Evolutionary conservation across 53 echinoderm and acorn worm genomes (phyloP).

Genomic region (Glandiceps talaboti): DNA sequence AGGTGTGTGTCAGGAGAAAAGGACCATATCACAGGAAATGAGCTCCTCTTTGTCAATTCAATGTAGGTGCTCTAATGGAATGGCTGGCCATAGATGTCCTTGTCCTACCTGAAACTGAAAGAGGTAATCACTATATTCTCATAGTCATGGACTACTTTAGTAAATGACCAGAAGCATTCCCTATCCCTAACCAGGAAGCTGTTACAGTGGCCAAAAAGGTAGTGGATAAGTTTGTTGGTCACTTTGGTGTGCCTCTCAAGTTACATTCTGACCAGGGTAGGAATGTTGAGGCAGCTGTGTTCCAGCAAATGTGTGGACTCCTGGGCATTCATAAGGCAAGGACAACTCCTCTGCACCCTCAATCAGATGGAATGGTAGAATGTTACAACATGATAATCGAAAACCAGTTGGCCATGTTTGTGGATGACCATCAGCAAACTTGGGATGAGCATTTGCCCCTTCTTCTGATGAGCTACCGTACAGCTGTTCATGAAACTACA

Average conservation of each 20-base stretch:
- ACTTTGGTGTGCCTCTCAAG: neutral
- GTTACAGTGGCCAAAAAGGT: neutral
- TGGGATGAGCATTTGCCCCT: neutral
- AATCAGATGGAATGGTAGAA: neutral
- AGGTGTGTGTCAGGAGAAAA: constrained; percentile 17
- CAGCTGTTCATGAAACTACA: neutral
- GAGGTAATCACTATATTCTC: neutral
- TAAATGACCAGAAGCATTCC: neutral
- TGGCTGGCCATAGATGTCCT: neutral
- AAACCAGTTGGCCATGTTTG: neutral
- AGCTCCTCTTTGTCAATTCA: constrained; percentile 22
- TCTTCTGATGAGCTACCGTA: neutral
- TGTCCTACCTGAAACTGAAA: neutral
- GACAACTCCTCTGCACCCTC: neutral
- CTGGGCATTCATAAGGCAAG: neutral
- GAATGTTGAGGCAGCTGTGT: neutral
- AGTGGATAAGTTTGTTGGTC: neutral
- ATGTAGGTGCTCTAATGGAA: neutral
- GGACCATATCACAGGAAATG: constrained; percentile 22
- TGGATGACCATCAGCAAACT: neutral
- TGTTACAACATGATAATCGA: neutral
- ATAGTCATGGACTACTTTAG: neutral
- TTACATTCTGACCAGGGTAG: neutral
- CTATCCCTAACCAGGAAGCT: neutral
- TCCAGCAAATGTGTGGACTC: neutral